Base-by-base conservation (phyloP, 2,888 invertebrate genomes). In the Oxycera nigricornis region DNA sequence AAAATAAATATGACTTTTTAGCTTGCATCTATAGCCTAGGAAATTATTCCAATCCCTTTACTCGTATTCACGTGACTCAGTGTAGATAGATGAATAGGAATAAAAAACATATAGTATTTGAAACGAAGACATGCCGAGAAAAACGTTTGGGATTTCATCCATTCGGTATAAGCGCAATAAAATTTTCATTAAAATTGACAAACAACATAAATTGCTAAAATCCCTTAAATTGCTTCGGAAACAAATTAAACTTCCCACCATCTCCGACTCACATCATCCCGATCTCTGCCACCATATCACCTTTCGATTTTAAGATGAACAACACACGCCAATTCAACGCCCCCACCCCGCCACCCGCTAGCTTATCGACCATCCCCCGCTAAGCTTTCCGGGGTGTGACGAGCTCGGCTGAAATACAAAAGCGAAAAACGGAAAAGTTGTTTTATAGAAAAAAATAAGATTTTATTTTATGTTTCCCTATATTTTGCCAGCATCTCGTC, bases 111-210 rank as follows among this genome's bases (percentile, higher is more conserved):
- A 20, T 70, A 52, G 55, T 31, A 26, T 70, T 52, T 52, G 70
- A 52, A n/a, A 55, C 46, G 20, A 73, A 17, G 46, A 59, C 35
- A 62, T 11, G 59, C 22, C 17, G 39, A 26, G 30, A 50, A 30
- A 62, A 24, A 62, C 62, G 30, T 50, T 62, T 61, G 61, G 52
- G 26, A 74, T 75, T 65, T 73, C 68, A 75, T 75, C 74, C 50
- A 75, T 75, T 68, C 75, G 76, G 75, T 75, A 76, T 76, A 76
- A 76, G 75, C 75, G 76, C 75, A 79, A 79, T 79, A 79, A 79
- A 79, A 79, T 77, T 79, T 79, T 79, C 79, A 79, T 79, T 79
- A 79, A 79, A 78, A 79, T 79, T 79, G 79, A 79, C 79, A 79
- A 79, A 79, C 79, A 79, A 79, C 79, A 79, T 79, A 79, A 79